These are phyloP conservation scores for Ceratosolen solmsi DNA, from an alignment of 1,140 invertebrate genomes.

Conservation along the genomic window DNA sequence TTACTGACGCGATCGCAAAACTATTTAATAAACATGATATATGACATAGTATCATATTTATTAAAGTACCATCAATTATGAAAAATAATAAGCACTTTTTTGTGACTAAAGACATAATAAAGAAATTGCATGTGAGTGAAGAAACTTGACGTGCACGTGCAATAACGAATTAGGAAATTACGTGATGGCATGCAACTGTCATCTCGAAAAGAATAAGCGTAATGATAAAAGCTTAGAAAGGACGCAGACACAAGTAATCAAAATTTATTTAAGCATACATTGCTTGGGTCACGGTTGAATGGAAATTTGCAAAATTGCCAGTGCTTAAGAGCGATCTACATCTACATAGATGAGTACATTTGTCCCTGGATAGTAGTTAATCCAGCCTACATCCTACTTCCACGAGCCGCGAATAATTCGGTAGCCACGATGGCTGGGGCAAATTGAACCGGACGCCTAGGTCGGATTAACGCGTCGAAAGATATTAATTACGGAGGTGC, in stretches of 20 bases:
- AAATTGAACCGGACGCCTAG: constrained; percentile 36
- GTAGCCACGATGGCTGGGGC: not conserved
- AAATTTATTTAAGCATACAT: not conserved
- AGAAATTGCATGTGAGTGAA: no score
- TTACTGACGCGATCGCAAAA: no score
- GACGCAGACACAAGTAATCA: not conserved
- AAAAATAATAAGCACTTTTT: no score
- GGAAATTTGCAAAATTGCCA: constrained; percentile 30
- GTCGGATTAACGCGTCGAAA: constrained; percentile 30
- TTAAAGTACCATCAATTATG: no score
- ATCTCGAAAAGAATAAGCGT: not conserved
- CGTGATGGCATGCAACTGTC: no score
- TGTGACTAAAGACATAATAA: no score
- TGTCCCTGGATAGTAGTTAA: constrained; percentile 42
- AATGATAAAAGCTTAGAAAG: not conserved
- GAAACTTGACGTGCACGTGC: no score
- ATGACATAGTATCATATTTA: no score
- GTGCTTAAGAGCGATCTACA: not conserved
- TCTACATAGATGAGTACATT: not conserved
- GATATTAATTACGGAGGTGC: constrained; percentile 46
- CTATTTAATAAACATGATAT: no score
- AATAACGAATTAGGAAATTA: no score
- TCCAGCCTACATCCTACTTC: constrained; percentile 4
- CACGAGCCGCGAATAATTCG: not conserved
- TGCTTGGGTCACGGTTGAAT: not conserved